phyloP scores from a whole-genome alignment of 2,797 vertebrate species.

The Thalassophryne amazonica region DNA sequence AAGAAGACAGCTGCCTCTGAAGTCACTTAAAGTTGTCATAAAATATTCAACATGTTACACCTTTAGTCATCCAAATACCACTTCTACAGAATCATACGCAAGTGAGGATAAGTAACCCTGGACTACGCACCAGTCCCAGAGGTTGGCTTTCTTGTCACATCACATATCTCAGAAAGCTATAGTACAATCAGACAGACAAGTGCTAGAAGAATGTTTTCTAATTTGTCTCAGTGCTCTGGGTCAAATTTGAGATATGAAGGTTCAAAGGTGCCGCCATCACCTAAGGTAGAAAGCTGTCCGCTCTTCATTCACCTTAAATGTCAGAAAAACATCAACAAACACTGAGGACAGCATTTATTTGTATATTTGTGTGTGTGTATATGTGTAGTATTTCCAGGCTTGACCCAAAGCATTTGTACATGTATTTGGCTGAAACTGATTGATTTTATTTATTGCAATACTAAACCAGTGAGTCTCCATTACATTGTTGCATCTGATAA shows the following conservation, averaged over 20 bases:
- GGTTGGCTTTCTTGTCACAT: slow-evolving; percentile 29
- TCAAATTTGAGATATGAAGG: slow-evolving; percentile 40
- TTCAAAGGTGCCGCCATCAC: slow-evolving; percentile 45
- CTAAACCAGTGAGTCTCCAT: slow-evolving; percentile 27
- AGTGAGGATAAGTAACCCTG: slow-evolving; percentile 22
- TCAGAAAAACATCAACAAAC: slow-evolving; percentile 50
- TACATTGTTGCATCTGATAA: too few species aligned
- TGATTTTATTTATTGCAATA: slow-evolving; percentile 12
- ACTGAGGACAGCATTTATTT: neutral
- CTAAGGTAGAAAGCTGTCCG: slow-evolving; percentile 25
- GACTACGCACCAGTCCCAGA: slow-evolving; percentile 24
- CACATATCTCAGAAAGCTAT: slow-evolving; percentile 27
- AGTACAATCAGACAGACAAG: slow-evolving; percentile 57
- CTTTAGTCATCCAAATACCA: neutral
- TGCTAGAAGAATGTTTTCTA: slow-evolving; percentile 42
- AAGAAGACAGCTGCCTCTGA: too few species aligned
- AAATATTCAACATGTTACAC: neutral
- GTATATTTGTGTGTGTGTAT: neutral
- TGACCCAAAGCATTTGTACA: slow-evolving; percentile 2
- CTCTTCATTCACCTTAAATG: slow-evolving; percentile 31
- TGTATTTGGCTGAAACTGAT: slow-evolving; percentile 17
- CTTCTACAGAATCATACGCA: slow-evolving; percentile 5
- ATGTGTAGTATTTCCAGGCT: slow-evolving; percentile 1
- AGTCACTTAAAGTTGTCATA: too few species aligned
- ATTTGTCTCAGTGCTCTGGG: slow-evolving; percentile 45